Evolutionary conservation across 2,888 invertebrate species (phyloP).

Genomic region (Ichneumoninae sp.): DNA sequence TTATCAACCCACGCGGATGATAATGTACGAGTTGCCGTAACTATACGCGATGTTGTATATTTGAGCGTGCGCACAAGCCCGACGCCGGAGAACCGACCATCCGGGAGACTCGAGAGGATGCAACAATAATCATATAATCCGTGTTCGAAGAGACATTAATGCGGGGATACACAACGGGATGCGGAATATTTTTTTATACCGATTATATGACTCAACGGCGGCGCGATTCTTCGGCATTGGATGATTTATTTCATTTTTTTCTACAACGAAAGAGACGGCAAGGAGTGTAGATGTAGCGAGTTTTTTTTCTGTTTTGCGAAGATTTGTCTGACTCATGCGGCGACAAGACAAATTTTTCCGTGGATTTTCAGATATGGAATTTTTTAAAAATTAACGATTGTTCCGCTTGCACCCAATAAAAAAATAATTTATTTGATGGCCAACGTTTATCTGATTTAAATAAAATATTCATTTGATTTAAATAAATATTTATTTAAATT

Average conservation of each 20-base stretch:
- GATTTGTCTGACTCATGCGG: conserved; percentile 51
- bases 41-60: conserved; percentile 5
- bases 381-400: neutral
- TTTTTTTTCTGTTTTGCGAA: conserved; percentile 54
- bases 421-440: too few species aligned
- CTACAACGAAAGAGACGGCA: conserved; percentile 37
- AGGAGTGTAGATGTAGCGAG: conserved; percentile 25
- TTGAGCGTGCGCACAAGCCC: conserved; percentile 1
- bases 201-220: conserved; percentile 51
- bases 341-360: conserved; percentile 16
- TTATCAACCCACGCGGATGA: conserved; percentile 60
- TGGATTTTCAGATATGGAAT: neutral
- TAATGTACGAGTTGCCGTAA: conserved; percentile 38
- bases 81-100: conserved; percentile 30
- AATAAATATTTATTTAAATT: too few species aligned
- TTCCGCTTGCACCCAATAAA: too few species aligned
- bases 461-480: too few species aligned
- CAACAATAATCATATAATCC: conserved; percentile 55
- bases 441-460: too few species aligned
- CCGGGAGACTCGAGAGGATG: conserved; percentile 24
- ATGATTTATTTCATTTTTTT: conserved; percentile 35
- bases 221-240: conserved; percentile 23
- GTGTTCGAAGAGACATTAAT: conserved; percentile 33
- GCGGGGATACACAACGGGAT: conserved; percentile 27
- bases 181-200: conserved; percentile 46